A percentile compares a stretch with the other conserved stretches of the same genome.
Conservation (phyloP, 2,797 vertebrate species). For the Cuculus canorus region DNA sequence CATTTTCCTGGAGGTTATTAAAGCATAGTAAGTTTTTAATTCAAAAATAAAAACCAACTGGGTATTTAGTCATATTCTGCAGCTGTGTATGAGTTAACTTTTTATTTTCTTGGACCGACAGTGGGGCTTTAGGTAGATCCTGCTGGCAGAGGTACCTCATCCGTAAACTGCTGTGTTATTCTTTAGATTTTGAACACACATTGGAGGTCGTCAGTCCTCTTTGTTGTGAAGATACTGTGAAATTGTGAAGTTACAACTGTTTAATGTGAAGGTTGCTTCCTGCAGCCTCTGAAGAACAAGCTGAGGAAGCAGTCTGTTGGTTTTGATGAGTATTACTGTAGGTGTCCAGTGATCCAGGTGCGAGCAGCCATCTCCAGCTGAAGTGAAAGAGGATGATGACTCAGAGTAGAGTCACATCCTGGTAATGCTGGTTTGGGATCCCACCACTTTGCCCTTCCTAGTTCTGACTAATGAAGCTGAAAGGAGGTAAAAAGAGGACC, state of each 20-base stretch:
- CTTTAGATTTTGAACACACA: neutral
- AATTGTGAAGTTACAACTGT: neutral
- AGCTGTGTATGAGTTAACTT: neutral
- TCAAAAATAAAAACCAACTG: neutral
- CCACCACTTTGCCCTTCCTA: neutral
- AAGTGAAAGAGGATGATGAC: neutral
- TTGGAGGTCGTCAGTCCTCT: neutral
- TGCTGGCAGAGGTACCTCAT: neutral
- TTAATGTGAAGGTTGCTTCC: neutral
- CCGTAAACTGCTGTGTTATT: neutral
- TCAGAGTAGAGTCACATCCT: constrained; percentile 24
- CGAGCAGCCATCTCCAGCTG: neutral
- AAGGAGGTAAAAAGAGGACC: neutral
- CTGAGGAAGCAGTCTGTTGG: neutral
- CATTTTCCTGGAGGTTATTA: neutral
- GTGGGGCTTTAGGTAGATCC: neutral
- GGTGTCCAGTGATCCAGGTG: neutral
- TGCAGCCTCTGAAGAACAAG: neutral
- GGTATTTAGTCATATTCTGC: neutral
- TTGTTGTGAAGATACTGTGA: neutral
- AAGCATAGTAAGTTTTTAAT: neutral
- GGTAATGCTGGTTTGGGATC: accelerated
- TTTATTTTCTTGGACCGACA: neutral
- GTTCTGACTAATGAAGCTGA: neutral
- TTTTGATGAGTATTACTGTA: neutral